These are phyloP conservation scores for Numida meleagris DNA, from an alignment of 2,113 vertebrate species.

Conservation along the genomic window DNA sequence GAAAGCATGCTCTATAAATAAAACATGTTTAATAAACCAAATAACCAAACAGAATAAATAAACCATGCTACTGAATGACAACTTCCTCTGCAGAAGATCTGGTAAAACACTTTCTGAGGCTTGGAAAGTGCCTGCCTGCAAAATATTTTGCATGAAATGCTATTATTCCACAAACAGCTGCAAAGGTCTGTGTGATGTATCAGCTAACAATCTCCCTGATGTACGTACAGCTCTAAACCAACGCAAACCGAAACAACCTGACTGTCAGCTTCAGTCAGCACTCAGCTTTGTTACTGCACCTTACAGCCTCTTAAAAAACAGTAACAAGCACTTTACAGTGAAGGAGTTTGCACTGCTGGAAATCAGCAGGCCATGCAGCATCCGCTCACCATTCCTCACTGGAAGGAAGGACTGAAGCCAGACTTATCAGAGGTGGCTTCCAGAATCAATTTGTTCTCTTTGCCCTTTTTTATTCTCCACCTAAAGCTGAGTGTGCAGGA, in stretches of 20 bases:
- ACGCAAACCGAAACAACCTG: neutral
- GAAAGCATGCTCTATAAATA: constrained; percentile 51
- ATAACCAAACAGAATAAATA: constrained; percentile 60
- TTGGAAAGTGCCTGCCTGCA: neutral
- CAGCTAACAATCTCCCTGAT: neutral
- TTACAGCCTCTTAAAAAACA: neutral
- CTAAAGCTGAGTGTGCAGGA: neutral
- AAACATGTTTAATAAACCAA: constrained; percentile 54
- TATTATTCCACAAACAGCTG: neutral
- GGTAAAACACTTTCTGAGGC: neutral
- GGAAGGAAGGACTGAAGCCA: neutral
- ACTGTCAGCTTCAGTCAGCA: neutral
- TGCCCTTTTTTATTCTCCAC: neutral
- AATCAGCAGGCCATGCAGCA: neutral
- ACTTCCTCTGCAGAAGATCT: neutral
- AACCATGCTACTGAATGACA: constrained; percentile 21
- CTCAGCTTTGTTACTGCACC: neutral
- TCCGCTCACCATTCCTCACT: neutral
- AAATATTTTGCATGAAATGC: neutral
- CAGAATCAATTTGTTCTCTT: neutral
- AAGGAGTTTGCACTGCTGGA: neutral
- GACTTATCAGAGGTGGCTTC: neutral
- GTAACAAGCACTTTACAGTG: neutral
- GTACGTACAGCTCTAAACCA: neutral
- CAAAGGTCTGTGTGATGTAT: neutral